Base-by-base conservation (phyloP, 37 sponge, comb jelly and placozoan genomes). In the Hormiphora californensis region DNA sequence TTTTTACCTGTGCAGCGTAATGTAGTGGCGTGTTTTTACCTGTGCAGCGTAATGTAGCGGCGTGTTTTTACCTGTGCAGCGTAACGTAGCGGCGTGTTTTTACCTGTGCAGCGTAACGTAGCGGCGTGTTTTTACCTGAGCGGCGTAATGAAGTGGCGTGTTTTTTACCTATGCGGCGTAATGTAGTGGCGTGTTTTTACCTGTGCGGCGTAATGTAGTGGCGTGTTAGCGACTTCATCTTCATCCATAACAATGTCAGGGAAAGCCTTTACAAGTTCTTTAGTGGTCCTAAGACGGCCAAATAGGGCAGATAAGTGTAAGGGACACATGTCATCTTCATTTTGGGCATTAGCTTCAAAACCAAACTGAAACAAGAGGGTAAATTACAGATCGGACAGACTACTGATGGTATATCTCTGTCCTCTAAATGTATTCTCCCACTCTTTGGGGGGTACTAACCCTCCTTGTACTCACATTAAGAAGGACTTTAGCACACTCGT, bases 211-310 rank as follows among this genome's bases (percentile, higher is more conserved):
- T 54, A 54, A 49, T 85, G 85, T 3, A 85, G 85, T 5, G 85
- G 85, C 12, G 89, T 90, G 91, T 96, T 96, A 0, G 88, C 87
- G 53, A 88, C 89, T 63, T 96, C 97, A 85, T 96, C 97, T 37
- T 92, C 96, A 62, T 91, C 94, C 11, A 68, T 33, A n/a, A 92
- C 85, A 85, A 85, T 85, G 9, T 44, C 32, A 33, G 85, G 54
- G 53, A 65, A 21, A 32, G 7, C 31, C 67, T 33, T 65, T 35
- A 65, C 67, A 32, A 65, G 67, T 31, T 54, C 54, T 23, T 85
- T 85, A 34, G 43, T 36, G 53, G 32, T 51, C 53, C 15, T 22
- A 3, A 85, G 19, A 7, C 85, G 28, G 7, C 96, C 94, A 7
- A 59, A 63, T 28, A 54, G 34, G 4, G 92, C 88, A 53, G 96